phyloP scores from a whole-genome alignment of 1,140 invertebrate species.

The Littorina saxatilis region DNA sequence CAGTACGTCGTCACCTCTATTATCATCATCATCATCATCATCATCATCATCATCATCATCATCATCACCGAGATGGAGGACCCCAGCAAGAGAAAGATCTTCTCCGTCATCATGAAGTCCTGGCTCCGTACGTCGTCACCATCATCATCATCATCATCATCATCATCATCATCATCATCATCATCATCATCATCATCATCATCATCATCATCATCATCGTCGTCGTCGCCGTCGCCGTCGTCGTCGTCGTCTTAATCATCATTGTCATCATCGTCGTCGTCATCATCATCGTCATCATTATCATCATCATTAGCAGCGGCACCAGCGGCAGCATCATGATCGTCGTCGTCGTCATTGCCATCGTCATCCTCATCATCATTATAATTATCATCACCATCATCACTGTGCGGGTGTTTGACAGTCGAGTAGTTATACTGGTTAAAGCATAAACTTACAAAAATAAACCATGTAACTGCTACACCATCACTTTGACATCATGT shows the following conservation, averaged over 20 bases:
- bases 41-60: conserved; percentile 36
- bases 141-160: conserved; percentile 21
- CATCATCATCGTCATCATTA: conserved; percentile 12
- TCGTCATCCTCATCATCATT: background rate
- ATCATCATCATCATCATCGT: conserved; percentile 38
- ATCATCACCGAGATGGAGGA: conserved; percentile 28
- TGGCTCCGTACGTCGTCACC: no score
- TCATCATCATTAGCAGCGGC: conserved; percentile 29
- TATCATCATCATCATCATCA: conserved; percentile 36
- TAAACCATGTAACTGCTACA: no score
- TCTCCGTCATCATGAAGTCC: no score
- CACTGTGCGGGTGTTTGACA: background rate
- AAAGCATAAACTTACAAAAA: no score
- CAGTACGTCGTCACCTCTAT: conserved; percentile 58
- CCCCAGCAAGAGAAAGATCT: no score
- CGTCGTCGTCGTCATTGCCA: background rate
- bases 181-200: conserved; percentile 34
- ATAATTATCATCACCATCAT: conserved; percentile 4
- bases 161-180: conserved; percentile 36
- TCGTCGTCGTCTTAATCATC: conserved; percentile 18
- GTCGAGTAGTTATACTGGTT: no score
- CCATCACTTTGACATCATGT: no score
- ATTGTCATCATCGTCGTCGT: conserved; percentile 41
- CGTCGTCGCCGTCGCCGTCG: conserved; percentile 20
- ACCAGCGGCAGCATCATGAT: background rate